Conservation (phyloP, 1,140 invertebrate genomes). For the Delia radicum region DNA sequence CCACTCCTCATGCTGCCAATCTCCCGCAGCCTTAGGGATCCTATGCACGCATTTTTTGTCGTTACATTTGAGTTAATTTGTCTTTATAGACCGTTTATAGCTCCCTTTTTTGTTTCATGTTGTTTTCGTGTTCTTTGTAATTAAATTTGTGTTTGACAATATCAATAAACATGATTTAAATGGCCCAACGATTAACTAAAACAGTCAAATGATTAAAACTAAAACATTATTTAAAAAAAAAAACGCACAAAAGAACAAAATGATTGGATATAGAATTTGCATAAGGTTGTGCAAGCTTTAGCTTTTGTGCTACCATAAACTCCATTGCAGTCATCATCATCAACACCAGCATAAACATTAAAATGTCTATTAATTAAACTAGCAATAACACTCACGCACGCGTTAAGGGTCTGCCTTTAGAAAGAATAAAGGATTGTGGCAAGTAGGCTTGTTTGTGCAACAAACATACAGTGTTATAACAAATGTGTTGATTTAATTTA, state of each 20-base stretch:
- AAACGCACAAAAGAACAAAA: not conserved
- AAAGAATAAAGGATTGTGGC: not conserved
- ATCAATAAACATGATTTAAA: not conserved
- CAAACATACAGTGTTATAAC: not conserved
- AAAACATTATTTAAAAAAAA: not conserved
- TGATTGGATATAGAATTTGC: not conserved
- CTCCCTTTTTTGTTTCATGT: too few species aligned
- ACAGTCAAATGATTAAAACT: not conserved
- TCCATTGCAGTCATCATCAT: not conserved
- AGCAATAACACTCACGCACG: not conserved
- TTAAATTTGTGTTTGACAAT: not conserved
- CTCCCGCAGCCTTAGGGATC: too few species aligned
- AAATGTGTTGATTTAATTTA: not conserved
- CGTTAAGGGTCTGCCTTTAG: not conserved
- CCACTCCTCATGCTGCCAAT: too few species aligned
- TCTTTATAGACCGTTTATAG: too few species aligned
- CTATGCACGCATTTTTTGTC: too few species aligned
- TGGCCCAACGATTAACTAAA: not conserved
- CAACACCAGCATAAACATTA: not conserved
- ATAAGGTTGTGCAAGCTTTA: too few species aligned
- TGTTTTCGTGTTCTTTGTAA: not conserved
- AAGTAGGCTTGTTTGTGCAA: too few species aligned
- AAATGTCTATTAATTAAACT: conserved; percentile 2
- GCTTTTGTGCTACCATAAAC: too few species aligned
- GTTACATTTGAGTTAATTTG: too few species aligned